Conservation (phyloP, 2,888 invertebrate genomes). For the Terebella lapidaria region DNA sequence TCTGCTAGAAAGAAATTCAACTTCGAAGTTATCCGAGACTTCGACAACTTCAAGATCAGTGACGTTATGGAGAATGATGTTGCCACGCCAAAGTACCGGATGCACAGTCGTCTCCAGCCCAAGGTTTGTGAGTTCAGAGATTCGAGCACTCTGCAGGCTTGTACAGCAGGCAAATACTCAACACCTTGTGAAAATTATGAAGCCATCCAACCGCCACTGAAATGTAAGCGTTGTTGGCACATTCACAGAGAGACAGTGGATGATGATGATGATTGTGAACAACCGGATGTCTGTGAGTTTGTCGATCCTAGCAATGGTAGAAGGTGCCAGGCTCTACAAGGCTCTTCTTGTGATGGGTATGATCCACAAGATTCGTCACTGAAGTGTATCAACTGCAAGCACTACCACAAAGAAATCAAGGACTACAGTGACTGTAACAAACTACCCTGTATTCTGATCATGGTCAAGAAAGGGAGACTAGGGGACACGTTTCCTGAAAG, state of each 20-base stretch:
- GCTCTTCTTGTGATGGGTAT: not conserved
- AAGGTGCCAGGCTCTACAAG: too few relatives aligned
- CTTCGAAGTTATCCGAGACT: not conserved
- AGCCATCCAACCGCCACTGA: not conserved
- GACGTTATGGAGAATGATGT: not conserved
- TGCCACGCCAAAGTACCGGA: not conserved
- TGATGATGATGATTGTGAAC: not conserved
- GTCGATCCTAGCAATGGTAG: too few relatives aligned
- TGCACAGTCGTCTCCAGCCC: not conserved
- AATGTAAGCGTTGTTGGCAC: not conserved
- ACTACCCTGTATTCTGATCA: conserved; percentile 15
- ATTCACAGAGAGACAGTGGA: not conserved
- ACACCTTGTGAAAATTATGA: not conserved
- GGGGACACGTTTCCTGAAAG: conserved; percentile 17
- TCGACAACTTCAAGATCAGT: not conserved
- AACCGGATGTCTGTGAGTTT: too few relatives aligned
- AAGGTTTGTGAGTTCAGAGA: not conserved
- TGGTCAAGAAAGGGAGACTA: conserved; percentile 14
- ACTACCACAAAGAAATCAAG: not conserved
- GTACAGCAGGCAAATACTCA: not conserved
- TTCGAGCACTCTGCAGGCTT: not conserved
- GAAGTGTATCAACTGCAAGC: not conserved
- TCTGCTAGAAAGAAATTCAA: not conserved
- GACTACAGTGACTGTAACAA: conserved; percentile 1
- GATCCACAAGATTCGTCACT: not conserved